These are phyloP conservation scores for Brachionus koreanus DNA, from an alignment of 1,140 invertebrate genomes.

Conservation along the genomic window DNA sequence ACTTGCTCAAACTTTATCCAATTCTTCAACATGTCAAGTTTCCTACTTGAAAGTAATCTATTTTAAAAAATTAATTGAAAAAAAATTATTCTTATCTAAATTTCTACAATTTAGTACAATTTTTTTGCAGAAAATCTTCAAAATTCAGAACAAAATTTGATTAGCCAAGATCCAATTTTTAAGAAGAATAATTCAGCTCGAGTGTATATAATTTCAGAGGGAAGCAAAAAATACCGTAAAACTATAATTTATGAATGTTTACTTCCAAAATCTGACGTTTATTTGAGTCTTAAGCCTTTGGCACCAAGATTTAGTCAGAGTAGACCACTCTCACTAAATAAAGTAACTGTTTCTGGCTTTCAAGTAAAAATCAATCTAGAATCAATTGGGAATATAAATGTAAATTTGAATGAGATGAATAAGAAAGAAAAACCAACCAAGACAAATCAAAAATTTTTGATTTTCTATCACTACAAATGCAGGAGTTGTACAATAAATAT, in stretches of 20 bases:
- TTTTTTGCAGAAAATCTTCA: constrained; percentile 6
- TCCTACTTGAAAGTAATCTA: constrained; percentile 6
- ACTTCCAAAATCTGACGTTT: constrained; percentile 26
- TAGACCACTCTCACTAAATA: neutral
- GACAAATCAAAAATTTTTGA: constrained; percentile 18
- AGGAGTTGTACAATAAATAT: neutral
- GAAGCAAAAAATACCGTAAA: constrained; percentile 9
- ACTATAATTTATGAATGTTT: constrained; percentile 9
- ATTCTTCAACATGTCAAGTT: constrained; percentile 11
- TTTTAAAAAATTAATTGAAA: neutral
- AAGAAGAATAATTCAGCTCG: neutral
- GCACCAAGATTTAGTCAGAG: constrained; percentile 23
- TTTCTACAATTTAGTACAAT: constrained; percentile 25
- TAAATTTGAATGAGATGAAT: neutral
- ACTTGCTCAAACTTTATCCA: neutral
- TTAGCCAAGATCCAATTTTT: neutral
- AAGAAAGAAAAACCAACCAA: neutral
- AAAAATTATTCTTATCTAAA: neutral
- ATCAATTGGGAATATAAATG: constrained; percentile 4
- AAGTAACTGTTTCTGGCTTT: constrained; percentile 29
- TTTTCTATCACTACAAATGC: constrained; percentile 40
- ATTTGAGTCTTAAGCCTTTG: constrained; percentile 11
- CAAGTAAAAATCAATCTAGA: constrained; percentile 22
- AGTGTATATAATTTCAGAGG: constrained; percentile 22
- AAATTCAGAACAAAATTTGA: neutral